phyloP scores from a whole-genome alignment of 2,797 vertebrate species.

The Emydoidea blandingii region DNA sequence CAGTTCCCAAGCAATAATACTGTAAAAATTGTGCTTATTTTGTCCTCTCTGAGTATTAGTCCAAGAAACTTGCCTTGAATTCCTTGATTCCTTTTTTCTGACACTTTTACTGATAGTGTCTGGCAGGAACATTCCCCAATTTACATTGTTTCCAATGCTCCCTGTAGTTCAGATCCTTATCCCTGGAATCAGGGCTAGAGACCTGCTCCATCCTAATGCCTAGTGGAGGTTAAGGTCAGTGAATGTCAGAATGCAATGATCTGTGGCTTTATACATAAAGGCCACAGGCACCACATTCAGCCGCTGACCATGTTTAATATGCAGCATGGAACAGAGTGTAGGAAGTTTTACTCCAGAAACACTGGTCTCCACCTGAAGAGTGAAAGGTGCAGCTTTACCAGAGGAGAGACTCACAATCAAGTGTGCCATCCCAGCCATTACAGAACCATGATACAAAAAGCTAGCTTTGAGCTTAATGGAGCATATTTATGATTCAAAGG shows the following conservation, averaged over 20 bases:
- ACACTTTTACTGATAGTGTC: not conserved
- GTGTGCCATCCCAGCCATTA: not conserved
- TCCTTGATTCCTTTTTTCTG: not conserved
- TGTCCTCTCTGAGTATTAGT: not conserved
- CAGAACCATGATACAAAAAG: not conserved
- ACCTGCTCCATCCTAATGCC: not conserved
- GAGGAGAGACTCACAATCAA: not conserved
- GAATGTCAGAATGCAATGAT: not conserved
- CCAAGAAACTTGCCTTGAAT: not conserved
- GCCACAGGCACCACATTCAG: not conserved
- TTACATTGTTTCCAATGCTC: not conserved
- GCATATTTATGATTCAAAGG: not conserved
- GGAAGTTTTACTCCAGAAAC: not conserved
- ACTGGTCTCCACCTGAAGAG: not conserved
- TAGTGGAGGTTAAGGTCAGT: not conserved
- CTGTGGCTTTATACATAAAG: not conserved
- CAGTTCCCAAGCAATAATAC: not conserved
- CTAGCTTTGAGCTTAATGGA: not conserved
- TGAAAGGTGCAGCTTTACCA: not conserved
- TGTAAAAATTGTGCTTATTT: not conserved
- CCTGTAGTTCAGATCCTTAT: not conserved
- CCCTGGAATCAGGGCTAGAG: not conserved
- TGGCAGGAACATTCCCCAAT: not conserved
- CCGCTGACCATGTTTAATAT: not conserved
- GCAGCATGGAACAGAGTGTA: accelerated